phyloP scores from a whole-genome alignment of 2,888 invertebrate genomes.

The Gisinianus flammeolus region DNA sequence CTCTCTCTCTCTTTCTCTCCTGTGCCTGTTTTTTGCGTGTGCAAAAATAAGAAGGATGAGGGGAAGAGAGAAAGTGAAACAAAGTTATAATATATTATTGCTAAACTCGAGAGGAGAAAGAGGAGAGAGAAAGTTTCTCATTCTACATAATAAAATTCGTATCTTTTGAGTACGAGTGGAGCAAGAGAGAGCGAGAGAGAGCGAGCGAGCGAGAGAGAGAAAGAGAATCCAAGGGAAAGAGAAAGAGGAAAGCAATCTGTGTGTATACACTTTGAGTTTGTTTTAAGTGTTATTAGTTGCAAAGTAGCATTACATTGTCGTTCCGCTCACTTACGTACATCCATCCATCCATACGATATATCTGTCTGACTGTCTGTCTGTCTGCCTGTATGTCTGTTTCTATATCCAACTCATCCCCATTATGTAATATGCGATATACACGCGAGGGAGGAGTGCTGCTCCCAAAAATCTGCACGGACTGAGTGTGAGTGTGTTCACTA shows the following conservation, averaged over 20 bases:
- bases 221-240: neutral
- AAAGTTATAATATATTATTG: too few species aligned
- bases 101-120: too few species aligned
- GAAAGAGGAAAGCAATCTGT: constrained; percentile 25
- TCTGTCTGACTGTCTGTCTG: too few species aligned
- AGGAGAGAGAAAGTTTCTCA: too few species aligned
- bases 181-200: neutral
- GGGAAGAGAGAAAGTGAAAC: too few species aligned
- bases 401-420: neutral
- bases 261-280: constrained; percentile 26
- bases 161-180: neutral
- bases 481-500: neutral
- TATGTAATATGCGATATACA: neutral
- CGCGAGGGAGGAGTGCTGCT: too few species aligned
- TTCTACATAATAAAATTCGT: too few species aligned
- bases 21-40: too few species aligned
- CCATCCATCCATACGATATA: neutral
- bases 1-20: too few species aligned
- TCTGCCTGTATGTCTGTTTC: too few species aligned
- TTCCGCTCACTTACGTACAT: neutral
- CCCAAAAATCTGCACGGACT: too few species aligned
- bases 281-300: constrained; percentile 36
- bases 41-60: too few species aligned
- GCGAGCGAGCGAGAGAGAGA: neutral
- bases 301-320: constrained; percentile 13